Evolutionary conservation across 2,113 vertebrate species (phyloP).

Genomic region (Zosterops japonicus): DNA sequence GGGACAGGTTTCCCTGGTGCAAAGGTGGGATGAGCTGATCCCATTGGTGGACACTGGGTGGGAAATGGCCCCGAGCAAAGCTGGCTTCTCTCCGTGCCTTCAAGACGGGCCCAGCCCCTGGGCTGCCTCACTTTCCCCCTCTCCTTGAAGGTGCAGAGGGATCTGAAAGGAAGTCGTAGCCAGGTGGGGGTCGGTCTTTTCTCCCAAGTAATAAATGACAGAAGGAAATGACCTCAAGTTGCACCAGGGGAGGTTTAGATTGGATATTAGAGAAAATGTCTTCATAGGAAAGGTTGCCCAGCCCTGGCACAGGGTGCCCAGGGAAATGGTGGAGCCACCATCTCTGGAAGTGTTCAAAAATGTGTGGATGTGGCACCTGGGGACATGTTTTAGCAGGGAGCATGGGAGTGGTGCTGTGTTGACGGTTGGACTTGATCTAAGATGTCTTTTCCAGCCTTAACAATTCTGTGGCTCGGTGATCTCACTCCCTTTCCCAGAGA

Average conservation of each 20-base stretch:
- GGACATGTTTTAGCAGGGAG: too few species aligned
- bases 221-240: background rate
- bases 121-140: background rate
- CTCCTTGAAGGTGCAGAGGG: background rate
- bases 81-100: background rate
- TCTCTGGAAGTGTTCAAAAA: background rate
- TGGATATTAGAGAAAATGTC: background rate
- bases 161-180: background rate
- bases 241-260: background rate
- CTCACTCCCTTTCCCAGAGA: background rate
- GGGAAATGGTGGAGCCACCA: background rate
- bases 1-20: background rate
- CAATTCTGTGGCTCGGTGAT: background rate
- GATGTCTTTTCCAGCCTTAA: background rate
- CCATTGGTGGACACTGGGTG: background rate
- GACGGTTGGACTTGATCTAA: background rate
- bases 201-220: background rate
- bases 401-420: background rate
- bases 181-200: accelerated
- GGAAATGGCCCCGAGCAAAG: background rate
- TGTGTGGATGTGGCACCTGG: background rate
- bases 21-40: background rate
- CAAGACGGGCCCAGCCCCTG: background rate
- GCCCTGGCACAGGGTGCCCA: too few species aligned
- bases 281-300: background rate